These are phyloP conservation scores for Athrips mouffetella DNA, from an alignment of 2,888 invertebrate genomes.

Conservation along the genomic window DNA sequence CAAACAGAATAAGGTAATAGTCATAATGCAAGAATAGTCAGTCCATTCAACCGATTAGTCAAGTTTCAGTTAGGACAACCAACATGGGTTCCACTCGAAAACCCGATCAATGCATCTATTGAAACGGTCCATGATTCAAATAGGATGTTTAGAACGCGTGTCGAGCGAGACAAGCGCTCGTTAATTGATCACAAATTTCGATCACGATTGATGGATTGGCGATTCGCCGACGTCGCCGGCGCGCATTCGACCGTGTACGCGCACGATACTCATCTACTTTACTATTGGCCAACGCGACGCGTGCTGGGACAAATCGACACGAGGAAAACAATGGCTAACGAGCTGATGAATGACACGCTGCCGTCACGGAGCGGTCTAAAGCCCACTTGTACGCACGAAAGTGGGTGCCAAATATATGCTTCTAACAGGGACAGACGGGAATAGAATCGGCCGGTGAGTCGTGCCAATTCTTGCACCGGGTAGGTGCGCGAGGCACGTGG, in stretches of 20 bases:
- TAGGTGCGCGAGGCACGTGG: constrained; percentile 56
- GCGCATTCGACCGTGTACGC: constrained; percentile 49
- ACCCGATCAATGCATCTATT: not conserved
- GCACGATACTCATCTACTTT: constrained; percentile 60
- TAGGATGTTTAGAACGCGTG: constrained; percentile 47
- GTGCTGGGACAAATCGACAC: constrained; percentile 30
- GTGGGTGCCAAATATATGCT: constrained; percentile 73
- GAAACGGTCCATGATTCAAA: constrained; percentile 37
- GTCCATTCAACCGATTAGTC: no score
- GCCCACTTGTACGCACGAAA: constrained; percentile 61
- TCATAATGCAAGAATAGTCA: no score
- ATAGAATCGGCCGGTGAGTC: constrained; percentile 60
- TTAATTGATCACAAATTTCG: constrained; percentile 68
- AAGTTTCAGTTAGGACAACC: no score
- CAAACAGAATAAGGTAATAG: no score
- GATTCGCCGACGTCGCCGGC: constrained; percentile 44
- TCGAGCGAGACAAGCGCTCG: constrained; percentile 47
- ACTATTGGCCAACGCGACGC: constrained; percentile 60
- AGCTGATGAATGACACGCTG: constrained; percentile 73
- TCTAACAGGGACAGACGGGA: constrained; percentile 63
- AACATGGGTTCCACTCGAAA: no score
- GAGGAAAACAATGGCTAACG: constrained; percentile 71
- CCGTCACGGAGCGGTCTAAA: constrained; percentile 50
- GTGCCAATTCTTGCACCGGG: constrained; percentile 66
- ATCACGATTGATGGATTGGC: constrained; percentile 69